Percentiles rank a stretch among this genome's conserved stretches.
phyloP scores from a whole-genome alignment of 2,113 vertebrate genomes.

The Cebus imitator region DNA sequence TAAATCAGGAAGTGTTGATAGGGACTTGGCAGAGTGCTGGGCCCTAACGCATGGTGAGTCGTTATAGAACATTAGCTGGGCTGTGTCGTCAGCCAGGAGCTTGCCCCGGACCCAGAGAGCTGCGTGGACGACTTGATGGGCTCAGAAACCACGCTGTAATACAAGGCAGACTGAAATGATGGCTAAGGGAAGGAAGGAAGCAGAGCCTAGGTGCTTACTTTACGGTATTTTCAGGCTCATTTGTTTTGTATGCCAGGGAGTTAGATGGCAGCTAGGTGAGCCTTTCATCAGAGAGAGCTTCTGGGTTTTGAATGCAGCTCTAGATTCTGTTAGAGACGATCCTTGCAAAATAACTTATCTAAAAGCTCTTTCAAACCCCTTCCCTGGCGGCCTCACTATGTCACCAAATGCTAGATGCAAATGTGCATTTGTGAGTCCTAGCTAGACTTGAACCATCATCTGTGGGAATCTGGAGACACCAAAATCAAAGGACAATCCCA shows the following conservation, averaged over 20 bases:
- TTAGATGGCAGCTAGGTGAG: accelerated
- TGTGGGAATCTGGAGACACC: not conserved
- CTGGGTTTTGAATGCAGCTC: not conserved
- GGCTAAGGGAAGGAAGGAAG: not conserved
- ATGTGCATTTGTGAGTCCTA: accelerated
- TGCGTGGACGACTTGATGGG: accelerated
- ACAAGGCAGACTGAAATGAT: accelerated
- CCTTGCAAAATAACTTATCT: not conserved
- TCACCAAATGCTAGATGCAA: accelerated
- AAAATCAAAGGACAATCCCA: not conserved
- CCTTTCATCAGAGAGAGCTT: not conserved
- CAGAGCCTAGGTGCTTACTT: accelerated
- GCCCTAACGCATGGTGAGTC: accelerated
- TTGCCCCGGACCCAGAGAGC: not conserved
- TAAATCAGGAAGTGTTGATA: accelerated
- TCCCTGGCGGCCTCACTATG: accelerated
- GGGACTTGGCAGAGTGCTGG: not conserved
- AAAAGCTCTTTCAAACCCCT: not conserved
- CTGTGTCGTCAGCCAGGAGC: not conserved
- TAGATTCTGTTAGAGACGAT: not conserved
- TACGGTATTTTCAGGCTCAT: not conserved
- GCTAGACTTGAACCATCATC: accelerated
- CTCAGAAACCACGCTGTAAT: not conserved
- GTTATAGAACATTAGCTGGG: not conserved
- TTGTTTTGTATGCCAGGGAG: not conserved